These are phyloP conservation scores for Hippocampus zosterae DNA, from an alignment of 2,113 vertebrate genomes.

Conservation along the genomic window DNA sequence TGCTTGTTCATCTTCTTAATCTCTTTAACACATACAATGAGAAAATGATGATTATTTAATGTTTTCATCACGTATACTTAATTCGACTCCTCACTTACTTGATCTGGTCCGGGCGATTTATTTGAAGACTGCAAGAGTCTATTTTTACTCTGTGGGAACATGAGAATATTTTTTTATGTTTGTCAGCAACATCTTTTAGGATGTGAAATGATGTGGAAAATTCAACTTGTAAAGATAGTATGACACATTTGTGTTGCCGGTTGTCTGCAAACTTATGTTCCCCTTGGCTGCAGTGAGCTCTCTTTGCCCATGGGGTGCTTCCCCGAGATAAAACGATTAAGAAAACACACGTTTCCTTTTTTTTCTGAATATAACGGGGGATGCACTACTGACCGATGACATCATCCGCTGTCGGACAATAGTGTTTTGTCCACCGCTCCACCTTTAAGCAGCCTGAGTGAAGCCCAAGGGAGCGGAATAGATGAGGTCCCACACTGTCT, in stretches of 20 bases:
- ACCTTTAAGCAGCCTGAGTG: background rate
- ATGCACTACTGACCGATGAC: slow-evolving; percentile 15
- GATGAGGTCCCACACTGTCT: background rate
- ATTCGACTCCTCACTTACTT: background rate
- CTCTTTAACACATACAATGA: slow-evolving; percentile 1
- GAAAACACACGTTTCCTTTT: slow-evolving; percentile 37
- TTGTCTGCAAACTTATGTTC: slow-evolving; percentile 37
- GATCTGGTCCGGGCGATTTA: background rate
- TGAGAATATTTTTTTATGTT: slow-evolving; percentile 14
- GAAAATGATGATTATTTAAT: background rate
- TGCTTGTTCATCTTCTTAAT: slow-evolving; percentile 34
- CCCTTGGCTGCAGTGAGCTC: slow-evolving; percentile 20
- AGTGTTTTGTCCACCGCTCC: background rate
- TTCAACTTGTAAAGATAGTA: slow-evolving; percentile 18
- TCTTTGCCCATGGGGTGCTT: slow-evolving; percentile 36
- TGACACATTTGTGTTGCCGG: background rate
- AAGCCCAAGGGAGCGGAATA: slow-evolving; percentile 7
- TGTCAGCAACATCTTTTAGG: slow-evolving; percentile 7
- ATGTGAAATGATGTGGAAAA: slow-evolving; percentile 35
- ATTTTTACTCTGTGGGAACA: slow-evolving; percentile 9
- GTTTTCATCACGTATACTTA: background rate
- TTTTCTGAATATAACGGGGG: slow-evolving; percentile 2
- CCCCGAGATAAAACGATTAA: slow-evolving; percentile 34
- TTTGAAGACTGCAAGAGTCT: background rate
- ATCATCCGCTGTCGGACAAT: background rate